Evolutionary conservation across 2,113 vertebrate species (phyloP), one percentile per base, ranked within the genome.

Genomic region (Gnathonemus echidnorhynchus): DNA sequence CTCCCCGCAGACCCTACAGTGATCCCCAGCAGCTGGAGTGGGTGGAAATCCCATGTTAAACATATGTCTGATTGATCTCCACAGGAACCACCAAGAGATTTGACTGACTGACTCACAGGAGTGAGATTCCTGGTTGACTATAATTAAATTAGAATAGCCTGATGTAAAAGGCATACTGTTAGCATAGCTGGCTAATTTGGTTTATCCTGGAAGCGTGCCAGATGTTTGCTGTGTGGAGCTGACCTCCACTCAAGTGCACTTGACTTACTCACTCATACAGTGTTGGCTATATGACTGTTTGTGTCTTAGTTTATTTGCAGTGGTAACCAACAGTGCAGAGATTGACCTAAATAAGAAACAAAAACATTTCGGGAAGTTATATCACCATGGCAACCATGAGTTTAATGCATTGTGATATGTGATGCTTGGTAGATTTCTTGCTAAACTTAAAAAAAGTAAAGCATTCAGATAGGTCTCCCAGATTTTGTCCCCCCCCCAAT

Each of bases 321-420:
- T 48, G 83, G 83, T 15, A 58, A 21, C 42, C 21, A 66, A 92
- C 89, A 90, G 89, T 80, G 86, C 89, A 92, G 92, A 88, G 91
- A 90, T 90, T 94, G 94, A 95, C 95, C 94, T 94, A 95, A 92
- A 95, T 95, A 92, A 88, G 49, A 91, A 93, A 89, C 91, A 88
- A 92, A 92, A 92, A 92, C 93, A 91, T 42, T 88, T 27, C 3
- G 87, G 88, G 94, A 95, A 95, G 93, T 93, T 95, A 93, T 39
- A 92, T 95, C 93, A 92, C 95, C 94, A 95, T 95, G 95, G 93
- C 91, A 94, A 96, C 93, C 27, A 6, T 89, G 91, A 91, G 88
- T 91, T 90, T 90, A 89, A 92, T 90, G 90, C 90, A 88, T 74
- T 50, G 48, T 89, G 90, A 89, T 42, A 86, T 27, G 27, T 88